phyloP scores from a whole-genome alignment of 2,888 invertebrate genomes.

The Eledone cirrhosa region DNA sequence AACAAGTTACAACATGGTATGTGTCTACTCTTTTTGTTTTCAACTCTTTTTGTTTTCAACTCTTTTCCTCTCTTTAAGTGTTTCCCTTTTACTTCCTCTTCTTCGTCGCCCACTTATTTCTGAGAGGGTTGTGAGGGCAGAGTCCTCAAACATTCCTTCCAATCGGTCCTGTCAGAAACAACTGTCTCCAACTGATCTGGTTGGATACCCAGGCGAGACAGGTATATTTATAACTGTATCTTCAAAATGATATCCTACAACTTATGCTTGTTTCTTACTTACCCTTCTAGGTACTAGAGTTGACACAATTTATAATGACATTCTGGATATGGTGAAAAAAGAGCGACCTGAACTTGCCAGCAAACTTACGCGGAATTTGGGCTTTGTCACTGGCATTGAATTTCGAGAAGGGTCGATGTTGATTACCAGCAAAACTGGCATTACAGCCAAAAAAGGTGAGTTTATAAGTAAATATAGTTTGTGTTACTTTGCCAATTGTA shows the following conservation, averaged over 20 bases:
- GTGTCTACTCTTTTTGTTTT: constrained; percentile 1
- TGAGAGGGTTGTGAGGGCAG: no score
- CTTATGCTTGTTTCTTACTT: constrained; percentile 24
- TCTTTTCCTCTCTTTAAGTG: no score
- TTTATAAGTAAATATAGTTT: no score
- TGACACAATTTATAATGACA: constrained; percentile 86
- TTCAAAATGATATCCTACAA: no score
- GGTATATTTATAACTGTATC: no score
- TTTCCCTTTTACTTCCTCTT: no score
- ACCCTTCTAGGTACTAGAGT: constrained; percentile 76
- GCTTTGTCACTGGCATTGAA: constrained; percentile 97
- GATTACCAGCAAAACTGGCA: constrained; percentile 88
- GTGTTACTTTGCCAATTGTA: no score
- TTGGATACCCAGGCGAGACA: no score
- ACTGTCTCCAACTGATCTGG: no score
- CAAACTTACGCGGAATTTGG: constrained; percentile 92
- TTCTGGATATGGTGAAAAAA: constrained; percentile 82
- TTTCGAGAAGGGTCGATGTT: constrained; percentile 94
- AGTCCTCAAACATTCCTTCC: no score
- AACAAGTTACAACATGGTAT: constrained; percentile 78
- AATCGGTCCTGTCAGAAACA: no score
- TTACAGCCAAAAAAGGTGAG: constrained; percentile 78
- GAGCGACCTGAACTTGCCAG: constrained; percentile 86
- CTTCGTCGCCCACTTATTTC: no score
- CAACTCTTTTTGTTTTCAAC: not conserved